Evolutionary conservation across 2,113 vertebrate genomes (phyloP), one percentile per base, ranked within the genome.

Genomic region (Xyrauchen texanus): DNA sequence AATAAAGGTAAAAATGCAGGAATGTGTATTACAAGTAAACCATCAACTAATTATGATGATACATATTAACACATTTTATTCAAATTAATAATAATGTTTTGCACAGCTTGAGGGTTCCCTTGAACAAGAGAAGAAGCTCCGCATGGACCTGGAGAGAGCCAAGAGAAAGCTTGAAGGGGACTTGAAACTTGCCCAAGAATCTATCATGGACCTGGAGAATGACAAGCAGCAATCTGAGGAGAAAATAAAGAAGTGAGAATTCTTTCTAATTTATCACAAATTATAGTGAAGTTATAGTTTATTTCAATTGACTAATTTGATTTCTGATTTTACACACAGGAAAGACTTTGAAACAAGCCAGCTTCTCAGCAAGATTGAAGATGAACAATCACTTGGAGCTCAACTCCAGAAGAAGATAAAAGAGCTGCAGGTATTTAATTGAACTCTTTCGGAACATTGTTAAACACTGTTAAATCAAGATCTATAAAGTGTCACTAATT

Each of bases 61-160:
- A 34, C 1, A 34, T 1, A 34, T 34, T 34, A 34, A 34, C 21
- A 34, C 21, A 34, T 34, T 1, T 34, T 34, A 34, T 34, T 34
- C 21, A 34, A 34, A 34, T 34, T 34, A 34, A 34, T 34, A 51
- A 49, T 16, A 7, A 12, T 15, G 55, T 49, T 0, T 45, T 57
- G 21, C 11, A 15, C 15, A 85, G 74, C 65, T 84, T 63, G 85
- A 82, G 51, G 82, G 85, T 65, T 84, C 82, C 42, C 77, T 86
- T 44, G 87, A 93, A 67, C 77, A 91, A 85, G 89, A 90, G 85
- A 91, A 93, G 79, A 89, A 91, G 82, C 91, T 89, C 34, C 82
- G 86, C 0, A 79, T 79, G 0, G 91, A 93, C 68, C 87, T 86
- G 4, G 86, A 91, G 83, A 92, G 93, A 84, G 83, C 71, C 77